Conservation (phyloP, 2,113 vertebrate genomes). For the Cebus imitator region DNA sequence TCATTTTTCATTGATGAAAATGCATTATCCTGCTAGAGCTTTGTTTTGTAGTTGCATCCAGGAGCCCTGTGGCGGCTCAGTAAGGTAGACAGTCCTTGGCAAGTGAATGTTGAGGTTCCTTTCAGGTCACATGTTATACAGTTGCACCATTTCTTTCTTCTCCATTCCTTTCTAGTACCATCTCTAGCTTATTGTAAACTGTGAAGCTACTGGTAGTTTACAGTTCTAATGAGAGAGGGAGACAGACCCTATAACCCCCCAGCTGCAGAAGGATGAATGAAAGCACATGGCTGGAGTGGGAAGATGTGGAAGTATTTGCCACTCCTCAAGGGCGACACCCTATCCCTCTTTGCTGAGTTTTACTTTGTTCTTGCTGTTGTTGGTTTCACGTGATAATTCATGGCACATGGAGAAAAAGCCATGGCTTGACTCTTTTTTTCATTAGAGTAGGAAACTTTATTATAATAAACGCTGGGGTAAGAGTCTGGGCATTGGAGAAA, state of each 20-base stretch:
- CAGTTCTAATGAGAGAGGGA: not conserved
- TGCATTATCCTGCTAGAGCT: not conserved
- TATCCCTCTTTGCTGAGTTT: not conserved
- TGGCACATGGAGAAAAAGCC: not conserved
- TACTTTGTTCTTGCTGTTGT: not conserved
- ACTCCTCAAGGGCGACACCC: not conserved
- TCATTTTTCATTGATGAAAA: not conserved
- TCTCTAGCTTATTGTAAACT: not conserved
- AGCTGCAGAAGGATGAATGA: not conserved
- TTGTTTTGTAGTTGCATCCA: not conserved
- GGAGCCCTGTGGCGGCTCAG: not conserved
- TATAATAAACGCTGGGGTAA: not conserved
- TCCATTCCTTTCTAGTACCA: not conserved
- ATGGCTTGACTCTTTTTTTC: not conserved
- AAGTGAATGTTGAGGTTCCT: not conserved
- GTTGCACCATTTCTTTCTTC: not conserved
- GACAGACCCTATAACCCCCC: not conserved
- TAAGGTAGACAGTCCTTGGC: not conserved
- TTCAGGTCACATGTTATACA: not conserved
- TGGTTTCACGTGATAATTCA: not conserved
- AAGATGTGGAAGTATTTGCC: not conserved
- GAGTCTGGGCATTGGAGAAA: not conserved
- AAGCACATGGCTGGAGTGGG: not conserved
- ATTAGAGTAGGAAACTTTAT: not conserved
- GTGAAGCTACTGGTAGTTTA: not conserved